Evolutionary conservation across 1,140 invertebrate genomes (phyloP).

Genomic region (Anagrus nilaparvatae): DNA sequence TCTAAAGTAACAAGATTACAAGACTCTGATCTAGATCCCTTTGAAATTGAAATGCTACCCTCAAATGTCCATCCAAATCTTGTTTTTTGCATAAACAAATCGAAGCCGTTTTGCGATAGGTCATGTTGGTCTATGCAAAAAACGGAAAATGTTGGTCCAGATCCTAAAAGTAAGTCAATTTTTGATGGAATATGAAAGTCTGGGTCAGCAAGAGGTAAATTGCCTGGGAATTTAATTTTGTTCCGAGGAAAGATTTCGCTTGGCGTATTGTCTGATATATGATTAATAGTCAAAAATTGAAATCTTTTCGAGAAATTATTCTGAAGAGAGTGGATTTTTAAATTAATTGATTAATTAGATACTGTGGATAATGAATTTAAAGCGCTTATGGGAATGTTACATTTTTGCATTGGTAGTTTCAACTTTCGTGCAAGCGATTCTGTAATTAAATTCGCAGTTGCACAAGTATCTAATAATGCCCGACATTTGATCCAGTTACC

Average conservation of each 20-base stretch:
- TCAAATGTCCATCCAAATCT: conserved; percentile 10
- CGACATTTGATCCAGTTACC: not conserved
- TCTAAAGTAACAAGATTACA: conserved; percentile 1
- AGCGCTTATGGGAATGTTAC: not conserved
- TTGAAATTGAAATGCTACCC: no score
- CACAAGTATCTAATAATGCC: conserved; percentile 2
- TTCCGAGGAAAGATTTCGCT: not conserved
- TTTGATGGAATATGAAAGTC: not conserved
- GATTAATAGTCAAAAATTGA: not conserved
- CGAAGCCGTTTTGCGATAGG: not conserved
- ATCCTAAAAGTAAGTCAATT: not conserved
- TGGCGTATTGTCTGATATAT: not conserved
- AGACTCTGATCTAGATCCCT: not conserved
- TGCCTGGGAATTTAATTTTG: not conserved
- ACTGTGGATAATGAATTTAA: not conserved
- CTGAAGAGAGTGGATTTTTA: not conserved
- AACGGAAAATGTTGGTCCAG: not conserved
- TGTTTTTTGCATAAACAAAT: conserved; percentile 12
- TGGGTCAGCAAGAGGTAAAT: not conserved
- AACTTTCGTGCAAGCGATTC: conserved; percentile 3
- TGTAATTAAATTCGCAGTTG: conserved; percentile 9
- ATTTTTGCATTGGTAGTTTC: not conserved
- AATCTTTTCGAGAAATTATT: not conserved
- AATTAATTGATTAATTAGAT: not conserved
- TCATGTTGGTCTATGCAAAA: conserved; percentile 6